Evolutionary conservation across 2,888 invertebrate genomes (phyloP).

Genomic region (Cheilosia pagana): DNA sequence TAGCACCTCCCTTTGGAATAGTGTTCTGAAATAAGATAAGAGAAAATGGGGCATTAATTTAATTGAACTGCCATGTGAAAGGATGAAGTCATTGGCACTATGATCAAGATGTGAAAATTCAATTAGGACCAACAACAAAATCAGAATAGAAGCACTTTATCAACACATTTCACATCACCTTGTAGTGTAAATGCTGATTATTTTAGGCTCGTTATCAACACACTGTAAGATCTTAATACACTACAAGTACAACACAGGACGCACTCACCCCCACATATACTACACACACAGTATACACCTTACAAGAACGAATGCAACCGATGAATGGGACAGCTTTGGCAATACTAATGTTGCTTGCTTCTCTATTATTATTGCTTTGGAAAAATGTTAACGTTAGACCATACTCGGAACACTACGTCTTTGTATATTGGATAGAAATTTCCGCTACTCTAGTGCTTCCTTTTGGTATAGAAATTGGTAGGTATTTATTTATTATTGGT

Average conservation of each 20-base stretch:
- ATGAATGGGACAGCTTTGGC: conserved; percentile 26
- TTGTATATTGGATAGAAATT: conserved; percentile 2
- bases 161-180: conserved; percentile 27
- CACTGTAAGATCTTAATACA: conserved; percentile 10
- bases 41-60: conserved; percentile 55
- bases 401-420: conserved; percentile 3
- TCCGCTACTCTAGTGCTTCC: conserved; percentile 4
- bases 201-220: conserved; percentile 22
- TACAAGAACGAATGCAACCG: conserved; percentile 37
- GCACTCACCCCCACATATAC: conserved; percentile 15
- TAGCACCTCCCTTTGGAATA: conserved; percentile 26
- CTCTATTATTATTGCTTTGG: neutral
- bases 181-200: conserved; percentile 19
- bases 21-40: conserved; percentile 61
- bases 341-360: conserved; percentile 2
- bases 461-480: neutral
- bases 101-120: conserved; percentile 33
- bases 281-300: conserved; percentile 14
- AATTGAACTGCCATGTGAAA: conserved; percentile 31
- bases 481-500: conserved; percentile 2
- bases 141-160: neutral
- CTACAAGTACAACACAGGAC: conserved; percentile 9
- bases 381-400: conserved; percentile 3
- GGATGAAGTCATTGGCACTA: conserved; percentile 24
- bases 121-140: conserved; percentile 24